phyloP scores from a whole-genome alignment of 2,797 vertebrate genomes.

The Xenentodon cancila region DNA sequence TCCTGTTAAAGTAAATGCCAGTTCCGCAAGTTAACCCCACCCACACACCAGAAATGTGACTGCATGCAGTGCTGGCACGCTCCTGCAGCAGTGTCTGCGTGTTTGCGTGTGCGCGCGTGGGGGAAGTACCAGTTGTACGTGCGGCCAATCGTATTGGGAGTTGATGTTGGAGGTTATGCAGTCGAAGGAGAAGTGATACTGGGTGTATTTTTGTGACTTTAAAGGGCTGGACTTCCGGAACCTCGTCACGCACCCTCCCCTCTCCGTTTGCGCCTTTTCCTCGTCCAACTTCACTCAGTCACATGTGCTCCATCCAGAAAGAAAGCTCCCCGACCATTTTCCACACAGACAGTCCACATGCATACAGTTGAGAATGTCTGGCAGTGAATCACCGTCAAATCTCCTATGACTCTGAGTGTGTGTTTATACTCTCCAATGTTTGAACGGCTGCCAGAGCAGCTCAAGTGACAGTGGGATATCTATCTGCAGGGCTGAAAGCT shows the following conservation, averaged over 20 bases:
- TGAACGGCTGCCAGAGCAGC: constrained; percentile 79
- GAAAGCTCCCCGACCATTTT: constrained; percentile 70
- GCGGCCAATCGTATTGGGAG: constrained; percentile 63
- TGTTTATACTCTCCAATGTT: constrained; percentile 60
- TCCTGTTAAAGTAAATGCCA: constrained; percentile 71
- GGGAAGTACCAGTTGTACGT: constrained; percentile 38
- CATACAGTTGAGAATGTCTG: constrained; percentile 73
- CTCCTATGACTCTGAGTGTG: constrained; percentile 43
- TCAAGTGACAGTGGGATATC: constrained; percentile 79
- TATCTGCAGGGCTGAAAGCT: constrained; percentile 80
- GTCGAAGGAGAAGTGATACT: constrained; percentile 61
- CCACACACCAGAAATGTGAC: constrained; percentile 71
- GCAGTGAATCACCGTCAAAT: constrained; percentile 73
- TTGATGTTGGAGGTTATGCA: constrained; percentile 63
- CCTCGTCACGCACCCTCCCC: constrained; percentile 51
- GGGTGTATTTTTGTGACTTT: constrained; percentile 68
- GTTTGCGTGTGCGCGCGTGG: not conserved
- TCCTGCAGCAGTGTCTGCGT: constrained; percentile 29
- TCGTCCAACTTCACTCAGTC: constrained; percentile 69
- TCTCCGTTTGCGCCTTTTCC: constrained; percentile 56
- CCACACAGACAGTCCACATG: constrained; percentile 76
- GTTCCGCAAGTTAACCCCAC: constrained; percentile 67
- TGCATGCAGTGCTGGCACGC: constrained; percentile 57
- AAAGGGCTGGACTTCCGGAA: constrained; percentile 71
- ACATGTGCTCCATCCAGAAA: constrained; percentile 72